These are phyloP conservation scores for Tor tambroides DNA, from an alignment of 2,113 vertebrate species.

Conservation along the genomic window DNA sequence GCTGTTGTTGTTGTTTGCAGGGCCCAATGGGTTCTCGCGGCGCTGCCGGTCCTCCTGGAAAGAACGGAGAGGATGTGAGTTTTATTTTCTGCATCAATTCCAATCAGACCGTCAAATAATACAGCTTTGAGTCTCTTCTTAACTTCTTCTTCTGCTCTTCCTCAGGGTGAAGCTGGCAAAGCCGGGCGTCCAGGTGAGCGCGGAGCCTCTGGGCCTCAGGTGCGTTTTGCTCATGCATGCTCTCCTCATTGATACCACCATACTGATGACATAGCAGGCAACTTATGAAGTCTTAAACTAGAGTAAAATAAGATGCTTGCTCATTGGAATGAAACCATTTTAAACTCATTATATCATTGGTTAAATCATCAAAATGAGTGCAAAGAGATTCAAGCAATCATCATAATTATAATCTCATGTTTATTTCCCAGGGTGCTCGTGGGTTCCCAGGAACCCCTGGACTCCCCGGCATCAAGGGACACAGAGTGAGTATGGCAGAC, in stretches of 20 bases:
- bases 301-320: too few relatives aligned
- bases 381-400: neutral
- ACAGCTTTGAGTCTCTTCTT: neutral
- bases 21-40: conserved; percentile 96
- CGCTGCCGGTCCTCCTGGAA: conserved; percentile 86
- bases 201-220: conserved; percentile 93
- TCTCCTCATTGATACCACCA: neutral
- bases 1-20: conserved; percentile 69
- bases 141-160: conserved; percentile 41
- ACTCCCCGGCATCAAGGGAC: conserved; percentile 98
- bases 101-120: neutral
- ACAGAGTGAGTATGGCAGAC: conserved; percentile 85
- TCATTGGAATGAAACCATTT: too few relatives aligned
- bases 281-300: too few relatives aligned
- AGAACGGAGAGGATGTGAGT: conserved; percentile 99
- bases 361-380: neutral
- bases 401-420: neutral
- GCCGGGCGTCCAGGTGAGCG: conserved; percentile 94
- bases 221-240: conserved; percentile 67
- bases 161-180: conserved; percentile 95
- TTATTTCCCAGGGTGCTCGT: conserved; percentile 83
- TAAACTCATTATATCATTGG: neutral
- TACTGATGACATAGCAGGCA: too few relatives aligned
- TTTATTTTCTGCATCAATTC: neutral
- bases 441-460: conserved; percentile 97